Evolutionary conservation across 2,113 vertebrate genomes (phyloP).

Genomic region (Cryptomyrus ogoouensis): DNA sequence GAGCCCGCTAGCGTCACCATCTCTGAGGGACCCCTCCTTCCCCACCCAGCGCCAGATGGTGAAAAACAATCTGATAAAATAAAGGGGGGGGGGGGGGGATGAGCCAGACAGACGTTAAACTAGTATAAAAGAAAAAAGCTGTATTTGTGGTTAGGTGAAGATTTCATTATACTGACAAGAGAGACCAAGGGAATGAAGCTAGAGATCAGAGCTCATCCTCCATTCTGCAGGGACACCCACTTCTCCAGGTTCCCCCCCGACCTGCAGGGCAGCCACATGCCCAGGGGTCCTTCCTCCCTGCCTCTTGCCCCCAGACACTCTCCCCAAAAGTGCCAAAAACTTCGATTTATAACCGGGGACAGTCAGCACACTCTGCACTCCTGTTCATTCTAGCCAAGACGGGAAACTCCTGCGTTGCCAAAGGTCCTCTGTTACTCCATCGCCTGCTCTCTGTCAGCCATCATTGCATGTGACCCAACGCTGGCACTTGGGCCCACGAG

Average conservation of each 20-base stretch:
- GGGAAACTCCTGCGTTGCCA: slow-evolving; percentile 41
- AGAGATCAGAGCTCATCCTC: not conserved
- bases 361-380: not conserved
- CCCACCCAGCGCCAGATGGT: slow-evolving; percentile 31
- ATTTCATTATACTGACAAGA: not conserved
- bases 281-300: not conserved
- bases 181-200: not conserved
- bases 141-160: not conserved
- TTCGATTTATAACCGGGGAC: not conserved
- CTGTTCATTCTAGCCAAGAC: slow-evolving; percentile 38
- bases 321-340: slow-evolving; percentile 19
- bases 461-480: slow-evolving; percentile 23
- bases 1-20: slow-evolving; percentile 47
- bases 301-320: not conserved
- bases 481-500: not conserved
- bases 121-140: not conserved
- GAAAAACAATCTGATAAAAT: not conserved
- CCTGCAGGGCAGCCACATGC: not conserved
- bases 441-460: slow-evolving; percentile 45
- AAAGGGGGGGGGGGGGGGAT: not conserved
- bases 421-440: slow-evolving; percentile 50
- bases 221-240: not conserved
- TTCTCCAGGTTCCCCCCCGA: not conserved
- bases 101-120: not conserved
- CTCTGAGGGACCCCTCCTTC: slow-evolving; percentile 47